Evolutionary conservation across 2,888 invertebrate species (phyloP), one percentile per base, ranked within the genome.

Genomic region (Lydus trimaculatus): DNA sequence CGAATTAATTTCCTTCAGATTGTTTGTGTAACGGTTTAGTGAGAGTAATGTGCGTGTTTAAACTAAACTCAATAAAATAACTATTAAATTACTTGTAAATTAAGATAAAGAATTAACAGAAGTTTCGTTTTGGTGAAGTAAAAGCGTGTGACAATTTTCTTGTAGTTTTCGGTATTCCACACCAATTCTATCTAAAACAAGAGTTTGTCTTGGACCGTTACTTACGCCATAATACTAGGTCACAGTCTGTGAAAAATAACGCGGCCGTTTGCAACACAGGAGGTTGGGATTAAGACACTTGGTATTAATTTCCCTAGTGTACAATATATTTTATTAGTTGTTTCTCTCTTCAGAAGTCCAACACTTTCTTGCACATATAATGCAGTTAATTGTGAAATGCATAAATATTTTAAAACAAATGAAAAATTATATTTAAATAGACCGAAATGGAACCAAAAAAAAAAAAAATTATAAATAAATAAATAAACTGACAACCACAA

Each of bases 241-340:
- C 83, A 81, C 83, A 83, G 81, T 76, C 82, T 82, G 83, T 83
- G 84, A 84, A 84, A 84, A 84, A 84, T 84, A 83, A 82, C 81
- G 81, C 80, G 80, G 83, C 83, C 81, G 82, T 84, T 84, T 83
- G 81, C 83, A 81, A 80, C 82, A 81, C 81, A 82, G 81, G 80
- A 83, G 83, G 83, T 81, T 81, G 83, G 84, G 84, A 85, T 84
- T 85, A 85, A 85, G 85, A 85, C 84, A 85, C 84, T 85, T 84
- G 85, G 84, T 85, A 85, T 85, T 85, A 85, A 85, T 85, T 85
- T 85, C 85, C 85, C 85, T 82, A 80, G 85, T 80, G 85, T 83
- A 82, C 85, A 84, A 85, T 84, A 85, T 83, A 84, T 85, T 85
- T 85, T 85, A 85, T 85, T 85, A 85, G 84, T 84, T 84, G 84